These are phyloP conservation scores for Telmatochromis brachygnathus DNA, from an alignment of 2,113 vertebrate species.

Conservation along the genomic window DNA sequence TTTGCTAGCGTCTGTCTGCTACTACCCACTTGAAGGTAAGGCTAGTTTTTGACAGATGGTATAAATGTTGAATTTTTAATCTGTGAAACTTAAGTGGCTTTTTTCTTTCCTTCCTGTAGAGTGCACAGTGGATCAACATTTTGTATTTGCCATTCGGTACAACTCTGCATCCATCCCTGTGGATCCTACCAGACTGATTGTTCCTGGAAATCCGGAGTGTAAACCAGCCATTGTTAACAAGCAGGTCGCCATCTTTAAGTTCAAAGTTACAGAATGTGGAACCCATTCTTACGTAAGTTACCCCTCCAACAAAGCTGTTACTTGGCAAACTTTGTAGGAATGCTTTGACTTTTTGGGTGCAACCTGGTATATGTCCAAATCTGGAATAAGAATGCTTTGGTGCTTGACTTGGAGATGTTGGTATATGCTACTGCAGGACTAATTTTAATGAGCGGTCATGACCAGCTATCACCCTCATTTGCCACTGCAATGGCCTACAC, in stretches of 20 bases:
- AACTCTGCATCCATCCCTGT: conserved; percentile 10
- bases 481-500: accelerated
- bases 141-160: conserved; percentile 58
- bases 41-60: neutral
- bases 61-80: neutral
- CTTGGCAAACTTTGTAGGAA: neutral
- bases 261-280: conserved; percentile 64
- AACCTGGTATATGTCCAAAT: neutral
- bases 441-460: neutral
- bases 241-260: conserved; percentile 64
- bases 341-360: accelerated
- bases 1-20: conserved; percentile 14
- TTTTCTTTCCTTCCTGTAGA: conserved; percentile 7
- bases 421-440: neutral
- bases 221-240: conserved; percentile 41
- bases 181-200: conserved; percentile 28
- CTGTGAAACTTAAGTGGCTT: accelerated
- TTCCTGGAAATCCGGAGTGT: conserved; percentile 37
- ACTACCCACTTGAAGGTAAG: conserved; percentile 66
- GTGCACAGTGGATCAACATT: conserved; percentile 58
- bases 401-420: neutral
- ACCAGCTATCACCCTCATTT: neutral
- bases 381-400: neutral
- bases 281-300: conserved; percentile 55
- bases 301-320: accelerated